phyloP scores from a whole-genome alignment of 2,888 invertebrate species.

The Lypha dubia region DNA sequence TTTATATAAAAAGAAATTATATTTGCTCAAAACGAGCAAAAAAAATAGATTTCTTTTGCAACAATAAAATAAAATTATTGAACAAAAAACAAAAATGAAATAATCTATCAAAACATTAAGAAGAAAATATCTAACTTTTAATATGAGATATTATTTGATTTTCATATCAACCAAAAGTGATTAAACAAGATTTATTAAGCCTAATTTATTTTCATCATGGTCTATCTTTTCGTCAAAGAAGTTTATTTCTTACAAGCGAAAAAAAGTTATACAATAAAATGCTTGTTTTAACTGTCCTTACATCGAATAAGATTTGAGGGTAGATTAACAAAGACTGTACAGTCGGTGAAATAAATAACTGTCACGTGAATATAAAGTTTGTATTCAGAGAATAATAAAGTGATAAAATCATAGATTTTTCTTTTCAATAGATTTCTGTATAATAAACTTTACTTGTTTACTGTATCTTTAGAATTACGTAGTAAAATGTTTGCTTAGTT shows the following conservation, averaged over 20 bases:
- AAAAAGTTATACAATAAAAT: conserved; percentile 26
- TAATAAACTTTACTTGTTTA: not conserved
- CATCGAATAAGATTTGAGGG: not conserved
- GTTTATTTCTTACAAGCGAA: conserved; percentile 5
- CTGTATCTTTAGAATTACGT: not conserved
- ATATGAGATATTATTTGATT: conserved; percentile 56
- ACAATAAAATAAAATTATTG: not conserved
- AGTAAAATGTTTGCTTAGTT: not conserved
- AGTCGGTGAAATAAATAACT: not conserved
- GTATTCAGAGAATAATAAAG: not conserved
- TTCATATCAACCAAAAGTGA: conserved; percentile 57
- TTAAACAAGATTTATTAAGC: conserved; percentile 60
- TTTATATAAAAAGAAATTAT: too few species aligned
- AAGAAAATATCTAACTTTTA: conserved; percentile 39
- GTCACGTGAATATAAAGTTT: not conserved
- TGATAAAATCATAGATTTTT: not conserved
- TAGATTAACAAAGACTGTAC: not conserved
- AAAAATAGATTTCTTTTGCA: not conserved
- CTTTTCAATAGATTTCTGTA: not conserved
- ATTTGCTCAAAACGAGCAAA: not conserved
- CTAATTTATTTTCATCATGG: conserved; percentile 53
- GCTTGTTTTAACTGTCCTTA: conserved; percentile 1
- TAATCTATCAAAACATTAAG: conserved; percentile 14
- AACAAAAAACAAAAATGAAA: conserved; percentile 5
- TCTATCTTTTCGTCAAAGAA: conserved; percentile 31